A percentile compares a stretch with the other conserved stretches of the same genome.
phyloP scores from a whole-genome alignment of 2,797 vertebrate species.

The Fistularia commersonii region DNA sequence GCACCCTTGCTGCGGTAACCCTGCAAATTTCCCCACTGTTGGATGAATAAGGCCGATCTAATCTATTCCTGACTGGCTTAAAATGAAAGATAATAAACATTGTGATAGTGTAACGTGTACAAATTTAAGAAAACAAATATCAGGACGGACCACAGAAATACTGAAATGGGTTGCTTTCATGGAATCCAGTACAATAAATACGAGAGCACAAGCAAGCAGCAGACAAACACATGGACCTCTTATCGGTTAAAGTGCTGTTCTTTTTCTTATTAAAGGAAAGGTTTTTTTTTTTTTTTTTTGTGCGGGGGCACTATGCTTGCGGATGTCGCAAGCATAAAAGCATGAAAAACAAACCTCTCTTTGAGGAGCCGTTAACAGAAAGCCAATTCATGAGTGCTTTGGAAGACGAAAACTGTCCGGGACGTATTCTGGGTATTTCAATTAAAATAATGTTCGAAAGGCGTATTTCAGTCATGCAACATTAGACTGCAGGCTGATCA shows the following conservation, averaged over 20 bases:
- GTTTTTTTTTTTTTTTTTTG: constrained; percentile 9
- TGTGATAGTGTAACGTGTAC: too few species aligned
- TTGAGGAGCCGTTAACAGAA: constrained; percentile 35
- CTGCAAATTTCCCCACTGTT: too few species aligned
- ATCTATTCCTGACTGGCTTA: too few species aligned
- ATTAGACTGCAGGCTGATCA: constrained; percentile 9
- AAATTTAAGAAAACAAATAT: too few species aligned
- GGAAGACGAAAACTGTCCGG: constrained; percentile 6
- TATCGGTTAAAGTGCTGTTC: not conserved
- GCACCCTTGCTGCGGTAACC: too few species aligned
- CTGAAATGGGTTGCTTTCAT: too few species aligned
- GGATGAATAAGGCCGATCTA: too few species aligned
- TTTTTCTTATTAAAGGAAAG: not conserved
- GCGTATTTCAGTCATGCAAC: constrained; percentile 5
- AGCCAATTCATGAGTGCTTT: constrained; percentile 29
- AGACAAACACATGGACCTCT: too few species aligned
- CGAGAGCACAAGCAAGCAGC: too few species aligned
- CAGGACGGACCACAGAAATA: too few species aligned
- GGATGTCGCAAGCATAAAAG: constrained; percentile 22
- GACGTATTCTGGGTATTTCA: constrained; percentile 1
- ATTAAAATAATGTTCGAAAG: constrained; percentile 12
- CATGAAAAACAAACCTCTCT: constrained; percentile 38
- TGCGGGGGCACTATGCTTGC: constrained; percentile 20
- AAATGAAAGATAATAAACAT: too few species aligned
- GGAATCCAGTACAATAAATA: too few species aligned